These are phyloP conservation scores for Stigmatopora nigra DNA, from an alignment of 2,113 vertebrate genomes.

Conservation along the genomic window DNA sequence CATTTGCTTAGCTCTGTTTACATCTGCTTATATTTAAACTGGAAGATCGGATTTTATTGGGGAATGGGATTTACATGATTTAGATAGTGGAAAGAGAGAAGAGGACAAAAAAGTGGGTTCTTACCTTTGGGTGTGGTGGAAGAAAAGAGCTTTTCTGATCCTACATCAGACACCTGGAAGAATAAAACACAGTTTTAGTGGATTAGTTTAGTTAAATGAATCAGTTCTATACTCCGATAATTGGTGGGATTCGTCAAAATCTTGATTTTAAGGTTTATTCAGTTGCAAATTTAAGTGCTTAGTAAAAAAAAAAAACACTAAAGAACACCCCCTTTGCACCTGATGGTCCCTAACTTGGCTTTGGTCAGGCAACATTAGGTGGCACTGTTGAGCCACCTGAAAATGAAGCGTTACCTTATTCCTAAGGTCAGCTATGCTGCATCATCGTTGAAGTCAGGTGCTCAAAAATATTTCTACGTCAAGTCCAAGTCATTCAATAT, in stretches of 20 bases:
- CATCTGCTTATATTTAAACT: slow-evolving; percentile 59
- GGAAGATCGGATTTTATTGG: slow-evolving; percentile 49
- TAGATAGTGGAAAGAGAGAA: slow-evolving; percentile 25
- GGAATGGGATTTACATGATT: slow-evolving; percentile 31
- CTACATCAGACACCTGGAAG: slow-evolving; percentile 86
- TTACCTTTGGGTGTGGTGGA: slow-evolving; percentile 86
- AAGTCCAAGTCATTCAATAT: slow-evolving; percentile 8
- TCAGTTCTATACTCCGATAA: slow-evolving; percentile 1
- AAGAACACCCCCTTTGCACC: slow-evolving; percentile 34
- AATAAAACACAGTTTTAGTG: slow-evolving; percentile 41
- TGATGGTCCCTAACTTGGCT: slow-evolving; percentile 30
- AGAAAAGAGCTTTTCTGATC: slow-evolving; percentile 91
- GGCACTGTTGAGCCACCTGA: slow-evolving; percentile 81
- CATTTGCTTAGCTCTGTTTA: slow-evolving; percentile 59
- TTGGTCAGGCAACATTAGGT: slow-evolving; percentile 73
- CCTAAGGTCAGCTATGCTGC: slow-evolving; percentile 32
- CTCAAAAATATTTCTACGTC: slow-evolving; percentile 15
- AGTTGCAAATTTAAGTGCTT: slow-evolving; percentile 6
- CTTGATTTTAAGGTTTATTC: slow-evolving; percentile 25
- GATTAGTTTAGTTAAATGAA: slow-evolving; percentile 17
- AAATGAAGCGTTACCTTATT: slow-evolving; percentile 42
- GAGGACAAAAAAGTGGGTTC: slow-evolving; percentile 40
- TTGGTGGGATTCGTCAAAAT: slow-evolving; percentile 18
- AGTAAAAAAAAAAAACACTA: slow-evolving; percentile 9
- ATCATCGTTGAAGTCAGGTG: slow-evolving; percentile 30